Percentiles rank a stretch among this genome's conserved stretches.
Evolutionary conservation across 2,113 vertebrate species (phyloP).

Genomic region (Gavia stellata): DNA sequence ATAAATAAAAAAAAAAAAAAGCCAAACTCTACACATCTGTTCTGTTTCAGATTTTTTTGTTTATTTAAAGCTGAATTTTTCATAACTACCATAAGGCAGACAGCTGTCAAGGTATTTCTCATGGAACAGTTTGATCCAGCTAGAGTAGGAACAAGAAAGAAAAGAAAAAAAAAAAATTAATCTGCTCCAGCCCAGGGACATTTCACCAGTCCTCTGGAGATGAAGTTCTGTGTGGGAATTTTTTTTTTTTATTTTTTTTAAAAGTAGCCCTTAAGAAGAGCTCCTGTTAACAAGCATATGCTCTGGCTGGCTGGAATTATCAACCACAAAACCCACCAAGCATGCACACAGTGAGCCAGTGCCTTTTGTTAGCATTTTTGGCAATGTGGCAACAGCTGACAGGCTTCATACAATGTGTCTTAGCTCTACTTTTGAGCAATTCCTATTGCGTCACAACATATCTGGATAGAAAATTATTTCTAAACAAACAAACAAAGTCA

Average conservation of each 20-base stretch:
- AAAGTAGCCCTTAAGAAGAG: background rate
- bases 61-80: background rate
- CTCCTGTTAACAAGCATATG: background rate
- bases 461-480: background rate
- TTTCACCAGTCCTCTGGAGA: background rate
- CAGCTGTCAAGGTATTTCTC: background rate
- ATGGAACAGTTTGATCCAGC: background rate
- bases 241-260: background rate
- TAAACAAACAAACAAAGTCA: background rate
- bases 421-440: background rate
- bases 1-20: background rate
- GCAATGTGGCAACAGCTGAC: rapidly evolving
- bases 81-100: background rate
- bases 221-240: background rate
- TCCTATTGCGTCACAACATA: background rate
- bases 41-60: background rate
- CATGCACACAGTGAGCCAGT: background rate
- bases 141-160: background rate
- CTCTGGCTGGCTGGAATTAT: background rate
- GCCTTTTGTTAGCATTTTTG: background rate
- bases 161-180: too few relatives aligned
- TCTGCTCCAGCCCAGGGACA: background rate
- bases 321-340: background rate
- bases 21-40: background rate
- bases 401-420: background rate